These are phyloP conservation scores for Lasioglossum figueresi DNA, from an alignment of 2,888 invertebrate genomes.

Conservation along the genomic window DNA sequence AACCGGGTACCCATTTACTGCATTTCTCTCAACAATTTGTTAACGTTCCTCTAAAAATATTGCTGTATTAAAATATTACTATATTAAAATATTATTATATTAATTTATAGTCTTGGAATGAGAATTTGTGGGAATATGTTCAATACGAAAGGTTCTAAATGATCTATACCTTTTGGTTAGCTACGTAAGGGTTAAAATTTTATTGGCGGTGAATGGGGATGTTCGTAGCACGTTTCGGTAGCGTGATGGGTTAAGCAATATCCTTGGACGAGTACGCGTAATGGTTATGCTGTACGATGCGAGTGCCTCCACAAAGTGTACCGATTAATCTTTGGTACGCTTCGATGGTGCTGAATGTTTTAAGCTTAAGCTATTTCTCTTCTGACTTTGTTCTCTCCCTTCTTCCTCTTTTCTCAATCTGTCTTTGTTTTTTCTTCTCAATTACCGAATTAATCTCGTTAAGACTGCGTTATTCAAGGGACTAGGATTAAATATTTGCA, in stretches of 20 bases:
- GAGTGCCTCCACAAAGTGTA: neutral
- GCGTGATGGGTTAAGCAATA: neutral
- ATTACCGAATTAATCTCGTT: constrained; percentile 22
- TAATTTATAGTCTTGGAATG: no score
- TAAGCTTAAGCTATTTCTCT: constrained; percentile 8
- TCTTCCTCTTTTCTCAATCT: neutral
- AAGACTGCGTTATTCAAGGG: constrained; percentile 51
- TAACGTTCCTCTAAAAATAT: no score
- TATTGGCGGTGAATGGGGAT: neutral
- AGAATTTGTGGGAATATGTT: no score
- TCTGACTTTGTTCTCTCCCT: neutral
- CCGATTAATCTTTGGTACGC: neutral
- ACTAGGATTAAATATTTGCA: constrained; percentile 38
- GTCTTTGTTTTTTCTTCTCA: neutral
- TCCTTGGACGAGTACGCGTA: neutral
- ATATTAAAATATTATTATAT: no score
- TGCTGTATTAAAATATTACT: no score
- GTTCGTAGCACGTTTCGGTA: neutral
- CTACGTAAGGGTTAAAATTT: no score
- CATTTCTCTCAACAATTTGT: no score
- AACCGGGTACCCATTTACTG: no score
- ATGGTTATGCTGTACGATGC: neutral
- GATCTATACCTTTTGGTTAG: no score
- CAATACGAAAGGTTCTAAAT: no score
- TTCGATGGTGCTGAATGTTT: constrained; percentile 37